Evolutionary conservation across 2,888 invertebrate genomes (phyloP).

Genomic region (Adelognathus sp.): DNA sequence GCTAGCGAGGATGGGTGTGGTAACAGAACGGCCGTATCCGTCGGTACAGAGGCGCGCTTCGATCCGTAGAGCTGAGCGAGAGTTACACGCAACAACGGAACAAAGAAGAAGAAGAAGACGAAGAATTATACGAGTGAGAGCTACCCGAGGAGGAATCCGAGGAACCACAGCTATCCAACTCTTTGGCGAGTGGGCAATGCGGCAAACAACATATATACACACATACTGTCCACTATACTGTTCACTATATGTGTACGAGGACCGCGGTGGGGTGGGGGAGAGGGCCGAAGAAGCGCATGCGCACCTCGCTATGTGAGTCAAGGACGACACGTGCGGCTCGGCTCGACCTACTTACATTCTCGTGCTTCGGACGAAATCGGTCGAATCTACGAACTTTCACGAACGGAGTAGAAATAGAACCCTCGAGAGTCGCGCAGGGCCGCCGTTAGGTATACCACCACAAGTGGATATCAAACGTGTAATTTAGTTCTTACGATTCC

Average conservation of each 20-base stretch:
- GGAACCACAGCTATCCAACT: conserved; percentile 6
- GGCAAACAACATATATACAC: conserved; percentile 57
- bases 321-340: conserved; percentile 81
- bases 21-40: conserved; percentile 1
- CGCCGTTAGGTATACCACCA: conserved; percentile 8
- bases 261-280: background rate
- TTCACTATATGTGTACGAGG: background rate
- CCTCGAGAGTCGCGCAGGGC: conserved; percentile 7
- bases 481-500: background rate
- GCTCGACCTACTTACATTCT: conserved; percentile 80
- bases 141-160: conserved; percentile 6
- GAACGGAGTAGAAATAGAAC: conserved; percentile 69
- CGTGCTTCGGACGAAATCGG: conserved; percentile 76
- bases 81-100: conserved; percentile 1
- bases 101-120: conserved; percentile 3
- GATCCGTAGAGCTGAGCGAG: background rate
- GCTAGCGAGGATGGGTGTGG: conserved; percentile 7
- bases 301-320: conserved; percentile 80
- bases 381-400: conserved; percentile 73
- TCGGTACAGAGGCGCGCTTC: conserved; percentile 11
- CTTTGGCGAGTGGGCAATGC: conserved; percentile 63
- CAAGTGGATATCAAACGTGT: too few relatives aligned
- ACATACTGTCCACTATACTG: background rate
- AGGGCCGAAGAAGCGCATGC: conserved; percentile 74
- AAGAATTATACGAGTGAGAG: background rate